Percentiles rank a stretch among this genome's conserved stretches.
Conservation (phyloP, 2,888 invertebrate species). For the Diaperis boleti region DNA sequence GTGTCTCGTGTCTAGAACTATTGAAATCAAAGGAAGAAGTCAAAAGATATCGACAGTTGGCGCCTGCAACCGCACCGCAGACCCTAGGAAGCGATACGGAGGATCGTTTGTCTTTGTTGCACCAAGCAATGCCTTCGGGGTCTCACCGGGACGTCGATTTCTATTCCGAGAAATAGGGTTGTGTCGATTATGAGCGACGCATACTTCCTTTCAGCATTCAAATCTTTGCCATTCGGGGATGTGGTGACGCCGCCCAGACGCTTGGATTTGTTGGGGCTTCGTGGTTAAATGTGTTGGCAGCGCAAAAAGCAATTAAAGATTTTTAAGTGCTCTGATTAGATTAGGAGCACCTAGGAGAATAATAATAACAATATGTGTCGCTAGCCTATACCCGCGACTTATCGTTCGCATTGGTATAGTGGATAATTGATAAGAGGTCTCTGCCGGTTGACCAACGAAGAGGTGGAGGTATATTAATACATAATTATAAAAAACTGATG, state of each 20-base stretch:
- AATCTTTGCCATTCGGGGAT: neutral
- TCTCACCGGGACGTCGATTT: constrained; percentile 32
- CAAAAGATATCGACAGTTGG: constrained; percentile 37
- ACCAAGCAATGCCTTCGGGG: constrained; percentile 7
- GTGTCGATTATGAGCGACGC: constrained; percentile 25
- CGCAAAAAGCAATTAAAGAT: too few relatives aligned
- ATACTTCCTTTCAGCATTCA: constrained; percentile 7
- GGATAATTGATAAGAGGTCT: too few relatives aligned
- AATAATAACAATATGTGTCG: too few relatives aligned
- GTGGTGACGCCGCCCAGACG: constrained; percentile 10
- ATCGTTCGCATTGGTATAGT: too few relatives aligned
- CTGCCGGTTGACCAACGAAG: too few relatives aligned
- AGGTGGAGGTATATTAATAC: too few relatives aligned
- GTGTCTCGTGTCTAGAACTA: constrained; percentile 40
- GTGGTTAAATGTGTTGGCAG: too few relatives aligned
- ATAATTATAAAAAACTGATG: too few relatives aligned
- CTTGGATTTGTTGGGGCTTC: too few relatives aligned
- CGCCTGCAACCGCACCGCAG: constrained; percentile 32
- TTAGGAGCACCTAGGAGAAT: too few relatives aligned
- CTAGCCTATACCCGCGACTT: too few relatives aligned
- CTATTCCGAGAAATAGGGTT: constrained; percentile 38
- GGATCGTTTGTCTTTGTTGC: constrained; percentile 23
- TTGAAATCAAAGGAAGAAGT: constrained; percentile 54
- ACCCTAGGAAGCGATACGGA: constrained; percentile 27
- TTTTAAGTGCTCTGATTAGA: too few relatives aligned